These are phyloP conservation scores for Tangara arthus DNA, from an alignment of 2,797 vertebrate genomes.

Conservation along the genomic window DNA sequence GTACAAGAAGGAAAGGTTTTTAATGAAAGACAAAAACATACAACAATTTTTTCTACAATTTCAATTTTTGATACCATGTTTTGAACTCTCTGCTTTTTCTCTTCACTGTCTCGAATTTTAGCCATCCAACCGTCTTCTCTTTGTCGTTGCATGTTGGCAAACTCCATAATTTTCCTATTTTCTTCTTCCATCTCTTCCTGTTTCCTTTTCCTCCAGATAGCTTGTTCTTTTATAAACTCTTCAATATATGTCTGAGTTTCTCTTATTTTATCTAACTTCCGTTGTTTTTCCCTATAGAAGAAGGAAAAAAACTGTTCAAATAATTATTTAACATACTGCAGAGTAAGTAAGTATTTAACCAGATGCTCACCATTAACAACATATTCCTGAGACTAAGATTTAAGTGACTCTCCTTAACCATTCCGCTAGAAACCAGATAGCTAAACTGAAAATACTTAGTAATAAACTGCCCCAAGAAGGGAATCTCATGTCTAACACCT, in stretches of 20 bases:
- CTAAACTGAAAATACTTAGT: neutral
- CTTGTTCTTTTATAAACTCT: conserved; percentile 86
- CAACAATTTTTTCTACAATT: neutral
- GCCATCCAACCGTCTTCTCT: conserved; percentile 80
- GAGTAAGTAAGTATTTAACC: neutral
- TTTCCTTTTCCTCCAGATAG: conserved; percentile 84
- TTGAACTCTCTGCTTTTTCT: conserved; percentile 80
- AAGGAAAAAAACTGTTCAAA: neutral
- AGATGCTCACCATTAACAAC: neutral
- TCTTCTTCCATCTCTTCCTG: conserved; percentile 88
- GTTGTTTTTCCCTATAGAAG: conserved; percentile 82
- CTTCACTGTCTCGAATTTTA: conserved; percentile 78
- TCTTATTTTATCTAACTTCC: conserved; percentile 85
- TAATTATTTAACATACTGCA: neutral
- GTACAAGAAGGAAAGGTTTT: neutral
- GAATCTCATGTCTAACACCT: neutral
- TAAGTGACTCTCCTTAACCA: neutral
- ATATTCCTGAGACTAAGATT: neutral
- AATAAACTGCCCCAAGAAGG: neutral
- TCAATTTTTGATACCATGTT: conserved; percentile 73
- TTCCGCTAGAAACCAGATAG: neutral
- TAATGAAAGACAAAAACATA: neutral
- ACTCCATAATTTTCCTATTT: conserved; percentile 87
- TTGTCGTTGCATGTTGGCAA: conserved; percentile 76
- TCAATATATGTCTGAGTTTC: conserved; percentile 83